Conservation (phyloP, 2,888 invertebrate genomes). For the Parasteatoda lunata region DNA sequence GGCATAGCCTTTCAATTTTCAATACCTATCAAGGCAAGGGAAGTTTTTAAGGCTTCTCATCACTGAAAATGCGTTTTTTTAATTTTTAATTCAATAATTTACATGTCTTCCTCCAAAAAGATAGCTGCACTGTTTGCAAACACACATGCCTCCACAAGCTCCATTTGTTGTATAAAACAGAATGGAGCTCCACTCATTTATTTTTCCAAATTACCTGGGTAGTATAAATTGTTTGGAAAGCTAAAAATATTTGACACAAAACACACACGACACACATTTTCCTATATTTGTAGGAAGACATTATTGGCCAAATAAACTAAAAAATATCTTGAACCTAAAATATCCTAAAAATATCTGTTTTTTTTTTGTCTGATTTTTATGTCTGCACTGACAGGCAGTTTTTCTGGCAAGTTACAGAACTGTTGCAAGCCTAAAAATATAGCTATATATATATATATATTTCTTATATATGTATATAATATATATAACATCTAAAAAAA, state of each 20-base stretch:
- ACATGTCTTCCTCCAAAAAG: neutral
- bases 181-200: neutral
- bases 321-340: slow-evolving; percentile 40
- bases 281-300: slow-evolving; percentile 61
- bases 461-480: slow-evolving; percentile 56
- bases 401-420: slow-evolving; percentile 32
- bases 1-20: slow-evolving; percentile 18
- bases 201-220: neutral
- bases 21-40: slow-evolving; percentile 22
- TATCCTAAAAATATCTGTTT: neutral
- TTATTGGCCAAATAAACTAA: slow-evolving; percentile 58
- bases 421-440: slow-evolving; percentile 66
- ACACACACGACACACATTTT: slow-evolving; percentile 15
- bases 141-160: neutral
- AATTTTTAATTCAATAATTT: neutral
- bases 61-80: slow-evolving; percentile 11
- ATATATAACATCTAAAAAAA: slow-evolving; percentile 66
- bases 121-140: neutral
- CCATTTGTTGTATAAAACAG: neutral
- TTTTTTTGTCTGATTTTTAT: neutral
- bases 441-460: slow-evolving; percentile 64
- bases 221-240: neutral
- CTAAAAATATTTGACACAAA: slow-evolving; percentile 12
- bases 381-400: slow-evolving; percentile 19
- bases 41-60: slow-evolving; percentile 33